Conservation (phyloP, 1,140 invertebrate species). For the Trachymyrmex cornetzi region DNA sequence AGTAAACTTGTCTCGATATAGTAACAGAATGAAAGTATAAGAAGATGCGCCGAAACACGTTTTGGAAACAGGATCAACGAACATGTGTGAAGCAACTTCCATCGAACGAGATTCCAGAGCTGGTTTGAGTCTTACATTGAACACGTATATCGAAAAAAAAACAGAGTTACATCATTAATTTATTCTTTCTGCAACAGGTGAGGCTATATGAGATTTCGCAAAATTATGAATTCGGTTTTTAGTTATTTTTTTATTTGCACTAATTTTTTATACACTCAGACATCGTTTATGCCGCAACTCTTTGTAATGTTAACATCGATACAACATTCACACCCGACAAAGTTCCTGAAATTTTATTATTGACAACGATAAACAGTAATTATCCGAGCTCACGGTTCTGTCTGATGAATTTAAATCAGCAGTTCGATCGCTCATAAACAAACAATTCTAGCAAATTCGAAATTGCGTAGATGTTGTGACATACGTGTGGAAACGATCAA, state of each 20-base stretch:
- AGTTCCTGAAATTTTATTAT: slow-evolving; percentile 56
- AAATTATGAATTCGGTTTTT: background rate
- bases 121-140: background rate
- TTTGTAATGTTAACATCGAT: slow-evolving; percentile 69
- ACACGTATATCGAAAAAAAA: background rate
- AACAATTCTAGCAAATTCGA: slow-evolving; percentile 4
- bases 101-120: background rate
- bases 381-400: slow-evolving; percentile 3
- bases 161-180: background rate
- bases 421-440: background rate
- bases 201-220: background rate
- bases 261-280: slow-evolving; percentile 73
- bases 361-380: slow-evolving; percentile 10
- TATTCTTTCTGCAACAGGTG: background rate
- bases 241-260: slow-evolving; percentile 64
- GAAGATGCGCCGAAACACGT: background rate
- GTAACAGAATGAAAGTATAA: background rate
- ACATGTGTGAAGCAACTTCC: background rate
- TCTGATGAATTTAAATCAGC: slow-evolving; percentile 28
- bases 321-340: slow-evolving; percentile 65
- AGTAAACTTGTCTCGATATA: background rate
- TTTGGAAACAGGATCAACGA: background rate
- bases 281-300: slow-evolving; percentile 66
- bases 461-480: slow-evolving; percentile 13
- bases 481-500: background rate